These are phyloP conservation scores for Odontothrips loti DNA, from an alignment of 2,888 invertebrate species.

Conservation along the genomic window DNA sequence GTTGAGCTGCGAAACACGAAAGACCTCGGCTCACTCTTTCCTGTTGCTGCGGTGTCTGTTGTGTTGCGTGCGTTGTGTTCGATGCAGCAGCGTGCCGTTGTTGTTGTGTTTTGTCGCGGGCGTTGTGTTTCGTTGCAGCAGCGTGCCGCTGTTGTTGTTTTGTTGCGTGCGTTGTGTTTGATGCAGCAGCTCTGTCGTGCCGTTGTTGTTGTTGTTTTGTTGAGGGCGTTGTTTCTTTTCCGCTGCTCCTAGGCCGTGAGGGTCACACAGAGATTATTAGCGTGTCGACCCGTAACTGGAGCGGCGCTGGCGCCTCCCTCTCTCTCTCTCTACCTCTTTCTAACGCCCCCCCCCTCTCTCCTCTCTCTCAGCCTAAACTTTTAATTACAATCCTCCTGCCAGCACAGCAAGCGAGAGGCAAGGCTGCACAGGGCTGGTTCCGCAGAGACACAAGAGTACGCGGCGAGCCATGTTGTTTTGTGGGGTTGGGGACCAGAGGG, in stretches of 20 bases:
- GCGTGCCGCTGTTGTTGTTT: no score
- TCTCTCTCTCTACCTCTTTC: not conserved
- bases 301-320: not conserved
- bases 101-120: no score
- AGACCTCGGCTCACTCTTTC: no score
- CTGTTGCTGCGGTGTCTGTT: no score
- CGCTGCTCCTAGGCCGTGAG: not conserved
- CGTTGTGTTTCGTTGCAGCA: not conserved
- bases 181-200: not conserved
- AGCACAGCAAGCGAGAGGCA: not conserved
- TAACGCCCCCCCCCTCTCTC: not conserved
- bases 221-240: not conserved
- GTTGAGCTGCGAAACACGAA: no score
- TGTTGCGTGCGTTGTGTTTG: no score
- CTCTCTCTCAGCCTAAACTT: conserved; percentile 14
- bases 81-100: not conserved
- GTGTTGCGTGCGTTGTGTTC: no score
- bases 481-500: not conserved
- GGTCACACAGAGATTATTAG: conserved; percentile 3
- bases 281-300: conserved; percentile 18
- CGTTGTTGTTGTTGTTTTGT: not conserved
- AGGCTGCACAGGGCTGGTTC: not conserved
- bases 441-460: not conserved
- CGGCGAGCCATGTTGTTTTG: not conserved
- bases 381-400: conserved; percentile 17